phyloP scores from a whole-genome alignment of 2,797 vertebrate genomes.

The Amniataba percoides region DNA sequence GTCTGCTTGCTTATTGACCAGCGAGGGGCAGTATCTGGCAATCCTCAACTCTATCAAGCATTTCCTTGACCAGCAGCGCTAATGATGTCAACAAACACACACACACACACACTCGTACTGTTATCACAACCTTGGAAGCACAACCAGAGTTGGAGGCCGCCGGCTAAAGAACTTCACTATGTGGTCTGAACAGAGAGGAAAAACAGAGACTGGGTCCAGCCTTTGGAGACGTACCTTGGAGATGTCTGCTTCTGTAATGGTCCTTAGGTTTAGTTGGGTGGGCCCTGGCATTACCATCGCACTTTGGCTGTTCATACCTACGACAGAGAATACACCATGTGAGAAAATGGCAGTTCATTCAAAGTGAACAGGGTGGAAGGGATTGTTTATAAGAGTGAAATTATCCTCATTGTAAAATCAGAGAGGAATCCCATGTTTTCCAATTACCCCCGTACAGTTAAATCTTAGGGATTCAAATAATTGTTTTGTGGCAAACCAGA shows the following conservation, averaged over 20 bases:
- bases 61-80: constrained; percentile 67
- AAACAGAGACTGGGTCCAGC: constrained; percentile 38
- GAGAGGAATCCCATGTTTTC: constrained; percentile 53
- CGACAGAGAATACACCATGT: constrained; percentile 33
- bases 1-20: constrained; percentile 68
- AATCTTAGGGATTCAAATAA: constrained; percentile 67
- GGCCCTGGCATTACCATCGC: constrained; percentile 93
- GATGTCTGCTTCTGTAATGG: constrained; percentile 91
- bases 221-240: constrained; percentile 90
- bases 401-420: constrained; percentile 44
- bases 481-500: constrained; percentile 69
- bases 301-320: constrained; percentile 97
- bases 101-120: constrained; percentile 29
- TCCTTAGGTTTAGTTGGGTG: constrained; percentile 93
- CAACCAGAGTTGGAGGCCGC: constrained; percentile 38
- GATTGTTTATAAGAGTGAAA: constrained; percentile 38
- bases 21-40: constrained; percentile 72
- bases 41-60: constrained; percentile 75
- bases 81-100: constrained; percentile 62
- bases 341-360: constrained; percentile 25
- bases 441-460: constrained; percentile 50
- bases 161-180: constrained; percentile 49
- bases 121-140: constrained; percentile 56
- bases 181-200: constrained; percentile 51
- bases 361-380: constrained; percentile 28